phyloP scores from a whole-genome alignment of 2,797 vertebrate species.

The Sebastes minor region DNA sequence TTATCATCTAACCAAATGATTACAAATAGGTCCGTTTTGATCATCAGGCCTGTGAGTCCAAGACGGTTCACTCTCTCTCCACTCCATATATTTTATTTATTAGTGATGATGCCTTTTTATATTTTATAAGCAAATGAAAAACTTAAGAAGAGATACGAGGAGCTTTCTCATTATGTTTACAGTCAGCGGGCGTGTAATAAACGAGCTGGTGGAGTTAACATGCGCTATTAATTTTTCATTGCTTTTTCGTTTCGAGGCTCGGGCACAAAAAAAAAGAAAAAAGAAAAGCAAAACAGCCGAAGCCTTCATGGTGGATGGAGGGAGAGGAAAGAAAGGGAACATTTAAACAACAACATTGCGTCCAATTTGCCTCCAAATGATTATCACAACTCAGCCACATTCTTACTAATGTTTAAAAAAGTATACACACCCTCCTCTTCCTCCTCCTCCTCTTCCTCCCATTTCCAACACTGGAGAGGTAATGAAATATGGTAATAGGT shows the following conservation, averaged over 20 bases:
- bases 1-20: slow-evolving; percentile 25
- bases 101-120: slow-evolving; percentile 64
- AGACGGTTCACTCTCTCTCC: slow-evolving; percentile 29
- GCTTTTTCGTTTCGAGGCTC: slow-evolving; percentile 76
- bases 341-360: slow-evolving; percentile 61
- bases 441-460: slow-evolving; percentile 35
- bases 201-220: slow-evolving; percentile 81
- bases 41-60: slow-evolving; percentile 33
- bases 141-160: slow-evolving; percentile 73
- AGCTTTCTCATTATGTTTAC: slow-evolving; percentile 83
- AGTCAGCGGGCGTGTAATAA: slow-evolving; percentile 83
- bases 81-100: slow-evolving; percentile 67
- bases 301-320: slow-evolving; percentile 63
- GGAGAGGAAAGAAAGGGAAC: slow-evolving; percentile 33
- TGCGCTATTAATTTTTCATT: slow-evolving; percentile 84
- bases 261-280: slow-evolving; percentile 48
- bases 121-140: slow-evolving; percentile 66
- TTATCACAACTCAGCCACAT: slow-evolving; percentile 69
- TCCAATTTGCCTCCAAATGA: slow-evolving; percentile 74
- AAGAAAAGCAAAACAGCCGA: slow-evolving; percentile 61
- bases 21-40: slow-evolving; percentile 8
- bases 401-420: slow-evolving; percentile 73
- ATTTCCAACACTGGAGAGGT: slow-evolving; percentile 70
- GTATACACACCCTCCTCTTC: slow-evolving; percentile 29
- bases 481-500: slow-evolving; percentile 82